Base-by-base conservation (phyloP, 2,797 vertebrate species). In the Odontamblyopus rebecca region DNA sequence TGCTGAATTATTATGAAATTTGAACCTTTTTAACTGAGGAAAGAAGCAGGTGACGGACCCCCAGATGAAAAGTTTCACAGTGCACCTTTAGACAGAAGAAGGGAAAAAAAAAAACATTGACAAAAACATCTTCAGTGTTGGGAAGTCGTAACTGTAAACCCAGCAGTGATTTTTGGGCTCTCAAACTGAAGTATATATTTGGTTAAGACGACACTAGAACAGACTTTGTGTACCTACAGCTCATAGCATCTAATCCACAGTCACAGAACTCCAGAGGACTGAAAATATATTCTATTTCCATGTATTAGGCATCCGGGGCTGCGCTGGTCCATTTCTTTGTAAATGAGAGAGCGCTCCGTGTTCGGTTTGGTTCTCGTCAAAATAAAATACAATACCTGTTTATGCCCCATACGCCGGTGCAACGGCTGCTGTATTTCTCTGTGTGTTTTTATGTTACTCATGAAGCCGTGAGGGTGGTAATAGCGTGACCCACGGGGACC, bases 401-500 rank as follows among this genome's bases (percentile, higher is more conserved):
- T 61, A 61, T 9, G 60, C 16, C 3, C 29, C 8, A 38, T 9
- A 4, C 12, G 35, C n/a, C 2, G 61, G 41, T 23, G 38, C 35
- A 23, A 64, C 26, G 4, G 35, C 61, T 1, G 38, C 44, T 48
- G 7, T 48, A 66, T 60, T 29, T 30, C 27, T 30, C 27, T 2
- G 29, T 18, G 15, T 60, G 57, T 51, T 29, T 50, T 50, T 66
- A 50, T 51, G 61, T 13, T 26, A 38, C 11, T 38, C 11, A 44
- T 63, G 13, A 44, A 63, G n/a, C 61, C 9, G 32, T 23, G 61
- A 63, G 60, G 12, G 41, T 19, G 44, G 63, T 66, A 66, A 66
- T 66, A 66, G 63, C 26, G 50, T 51, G 63, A 66, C 63, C 63
- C 63, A 26, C 3, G 2, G 41, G 63, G 63, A 66, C 63, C 44